These are phyloP conservation scores for Nomada ferruginata DNA, from an alignment of 2,888 invertebrate species.

Conservation along the genomic window DNA sequence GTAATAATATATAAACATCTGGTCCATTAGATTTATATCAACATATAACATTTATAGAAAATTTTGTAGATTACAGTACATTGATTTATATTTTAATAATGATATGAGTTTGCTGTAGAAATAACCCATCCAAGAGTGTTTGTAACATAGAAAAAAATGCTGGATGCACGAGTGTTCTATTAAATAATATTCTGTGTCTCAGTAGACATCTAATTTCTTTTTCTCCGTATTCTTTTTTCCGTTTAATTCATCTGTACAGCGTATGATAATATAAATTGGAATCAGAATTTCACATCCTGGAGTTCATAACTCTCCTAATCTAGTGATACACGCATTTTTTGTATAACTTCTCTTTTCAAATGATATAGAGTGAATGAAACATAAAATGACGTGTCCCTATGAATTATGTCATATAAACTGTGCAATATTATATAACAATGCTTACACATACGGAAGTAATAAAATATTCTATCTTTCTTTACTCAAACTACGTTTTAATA, in stretches of 20 bases:
- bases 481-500: slow-evolving; percentile 25
- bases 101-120: slow-evolving; percentile 79
- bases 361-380: slow-evolving; percentile 14
- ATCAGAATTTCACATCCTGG: slow-evolving; percentile 46
- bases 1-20: slow-evolving; percentile 83
- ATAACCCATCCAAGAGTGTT: slow-evolving; percentile 73
- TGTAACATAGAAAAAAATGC: slow-evolving; percentile 64
- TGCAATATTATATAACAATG: slow-evolving; percentile 26
- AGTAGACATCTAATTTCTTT: slow-evolving; percentile 1
- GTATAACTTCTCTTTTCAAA: not conserved
- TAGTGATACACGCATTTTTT: slow-evolving; percentile 58
- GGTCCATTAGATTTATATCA: slow-evolving; percentile 83
- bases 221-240: not conserved
- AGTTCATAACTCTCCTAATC: slow-evolving; percentile 13
- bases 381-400: slow-evolving; percentile 19
- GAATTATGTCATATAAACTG: slow-evolving; percentile 21
- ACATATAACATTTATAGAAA: slow-evolving; percentile 84
- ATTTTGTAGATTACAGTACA: slow-evolving; percentile 80
- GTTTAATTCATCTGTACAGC: slow-evolving; percentile 42
- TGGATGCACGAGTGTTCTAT: slow-evolving; percentile 37
- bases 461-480: slow-evolving; percentile 42
- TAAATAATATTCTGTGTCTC: slow-evolving; percentile 39
- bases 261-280: slow-evolving; percentile 27
- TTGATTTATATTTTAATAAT: slow-evolving; percentile 77
- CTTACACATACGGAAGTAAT: slow-evolving; percentile 44